A percentile compares a stretch with the other conserved stretches of the same genome.
Evolutionary conservation across 1,140 invertebrate genomes (phyloP).

Genomic region (Ceratina australensis): DNA sequence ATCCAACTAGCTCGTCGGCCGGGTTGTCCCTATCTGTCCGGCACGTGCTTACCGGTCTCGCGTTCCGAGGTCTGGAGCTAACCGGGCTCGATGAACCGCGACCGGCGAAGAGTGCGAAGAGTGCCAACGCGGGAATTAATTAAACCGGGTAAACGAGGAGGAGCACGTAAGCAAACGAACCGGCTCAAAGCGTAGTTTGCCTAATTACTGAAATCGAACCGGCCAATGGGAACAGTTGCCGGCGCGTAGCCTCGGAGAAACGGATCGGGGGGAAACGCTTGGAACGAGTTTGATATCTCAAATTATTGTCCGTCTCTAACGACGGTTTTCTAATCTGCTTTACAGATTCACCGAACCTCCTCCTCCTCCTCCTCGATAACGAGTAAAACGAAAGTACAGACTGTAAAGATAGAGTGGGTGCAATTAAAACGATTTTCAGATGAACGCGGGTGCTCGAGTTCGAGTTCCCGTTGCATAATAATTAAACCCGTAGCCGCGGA

Average conservation of each 20-base stretch:
- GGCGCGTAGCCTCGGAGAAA: neutral
- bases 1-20: conserved; percentile 21
- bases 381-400: too few relatives aligned
- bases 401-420: too few relatives aligned
- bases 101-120: neutral
- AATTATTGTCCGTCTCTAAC: too few relatives aligned
- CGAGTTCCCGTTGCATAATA: conserved; percentile 29
- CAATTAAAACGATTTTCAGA: neutral
- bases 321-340: too few relatives aligned
- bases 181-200: conserved; percentile 10
- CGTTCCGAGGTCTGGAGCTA: neutral
- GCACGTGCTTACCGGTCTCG: conserved; percentile 7
- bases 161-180: conserved; percentile 28
- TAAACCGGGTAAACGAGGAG: conserved; percentile 11
- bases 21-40: neutral
- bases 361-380: too few relatives aligned
- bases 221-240: neutral
- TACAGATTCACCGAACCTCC: too few relatives aligned
- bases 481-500: conserved; percentile 13
- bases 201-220: conserved; percentile 18
- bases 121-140: conserved; percentile 25
- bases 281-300: too few relatives aligned
- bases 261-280: too few relatives aligned
- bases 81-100: conserved; percentile 7
- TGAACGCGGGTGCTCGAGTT: neutral